A percentile compares a stretch with the other conserved stretches of the same genome.
These are phyloP conservation scores for Pterocles orientalis DNA, from an alignment of 2,113 vertebrate species.

Conservation along the genomic window DNA sequence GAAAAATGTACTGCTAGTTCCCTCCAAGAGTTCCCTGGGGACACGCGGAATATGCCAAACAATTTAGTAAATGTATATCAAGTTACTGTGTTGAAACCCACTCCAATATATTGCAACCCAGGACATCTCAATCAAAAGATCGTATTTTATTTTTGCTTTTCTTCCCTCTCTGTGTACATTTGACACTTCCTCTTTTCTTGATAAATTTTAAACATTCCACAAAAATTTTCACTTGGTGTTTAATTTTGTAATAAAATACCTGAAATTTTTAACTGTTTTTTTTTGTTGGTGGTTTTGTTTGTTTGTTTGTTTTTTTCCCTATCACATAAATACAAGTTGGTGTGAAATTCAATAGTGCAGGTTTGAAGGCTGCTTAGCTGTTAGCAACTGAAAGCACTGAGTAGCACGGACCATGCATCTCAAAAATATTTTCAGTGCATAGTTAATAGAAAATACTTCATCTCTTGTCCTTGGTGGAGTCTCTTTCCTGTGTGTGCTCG, in stretches of 20 bases:
- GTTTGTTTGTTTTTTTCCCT: background rate
- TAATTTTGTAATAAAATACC: background rate
- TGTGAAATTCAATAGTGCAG: background rate
- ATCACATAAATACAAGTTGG: background rate
- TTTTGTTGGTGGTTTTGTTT: background rate
- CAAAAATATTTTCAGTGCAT: background rate
- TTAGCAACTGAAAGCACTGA: background rate
- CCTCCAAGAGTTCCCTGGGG: constrained; percentile 67
- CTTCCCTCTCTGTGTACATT: background rate
- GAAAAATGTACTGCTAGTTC: constrained; percentile 72
- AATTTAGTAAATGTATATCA: constrained; percentile 81
- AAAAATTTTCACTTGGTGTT: background rate
- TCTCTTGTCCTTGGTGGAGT: background rate
- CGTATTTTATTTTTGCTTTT: constrained; percentile 39
- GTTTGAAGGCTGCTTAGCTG: background rate
- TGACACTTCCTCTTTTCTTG: background rate
- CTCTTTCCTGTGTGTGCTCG: background rate
- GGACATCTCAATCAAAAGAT: constrained; percentile 68
- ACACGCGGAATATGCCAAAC: constrained; percentile 73
- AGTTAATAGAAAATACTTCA: background rate
- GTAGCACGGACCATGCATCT: background rate
- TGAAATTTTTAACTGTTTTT: background rate
- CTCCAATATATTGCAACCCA: constrained; percentile 53
- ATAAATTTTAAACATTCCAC: constrained; percentile 2
- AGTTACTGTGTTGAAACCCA: constrained; percentile 71